Percentiles rank a stretch among this genome's conserved stretches.
phyloP scores from a whole-genome alignment of 2,113 vertebrate species.

The Hipposideros armiger region DNA sequence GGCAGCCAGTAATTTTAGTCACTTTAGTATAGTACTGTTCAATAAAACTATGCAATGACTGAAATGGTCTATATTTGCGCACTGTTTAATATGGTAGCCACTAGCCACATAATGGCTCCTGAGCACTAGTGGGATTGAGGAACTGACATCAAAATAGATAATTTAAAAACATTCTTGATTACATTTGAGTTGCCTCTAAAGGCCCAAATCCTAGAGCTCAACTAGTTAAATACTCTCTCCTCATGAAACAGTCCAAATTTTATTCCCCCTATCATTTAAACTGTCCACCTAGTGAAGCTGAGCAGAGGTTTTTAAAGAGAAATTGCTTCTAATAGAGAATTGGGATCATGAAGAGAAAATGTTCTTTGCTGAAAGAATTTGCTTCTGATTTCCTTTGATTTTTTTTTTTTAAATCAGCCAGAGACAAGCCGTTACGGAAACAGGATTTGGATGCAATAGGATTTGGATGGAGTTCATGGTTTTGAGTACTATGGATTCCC shows the following conservation, averaged over 20 bases:
- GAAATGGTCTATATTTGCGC: background rate
- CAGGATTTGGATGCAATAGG: background rate
- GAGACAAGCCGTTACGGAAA: background rate
- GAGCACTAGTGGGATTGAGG: background rate
- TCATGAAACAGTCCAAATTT: background rate
- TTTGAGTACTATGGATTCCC: slow-evolving; percentile 14
- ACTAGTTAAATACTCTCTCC: slow-evolving; percentile 5
- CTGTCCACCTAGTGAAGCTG: background rate
- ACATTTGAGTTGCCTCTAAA: background rate
- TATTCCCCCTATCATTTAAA: background rate
- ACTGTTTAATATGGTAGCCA: background rate
- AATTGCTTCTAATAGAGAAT: background rate
- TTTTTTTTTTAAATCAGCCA: background rate
- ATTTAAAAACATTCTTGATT: slow-evolving; percentile 52
- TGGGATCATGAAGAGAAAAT: background rate
- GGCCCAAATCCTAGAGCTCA: slow-evolving; percentile 14
- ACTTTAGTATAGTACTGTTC: background rate
- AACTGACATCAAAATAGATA: background rate
- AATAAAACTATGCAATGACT: background rate
- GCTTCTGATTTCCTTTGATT: background rate
- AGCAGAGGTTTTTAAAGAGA: background rate
- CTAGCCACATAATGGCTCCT: background rate
- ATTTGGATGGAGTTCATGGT: background rate
- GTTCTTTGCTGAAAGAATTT: background rate
- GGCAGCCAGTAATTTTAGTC: background rate